Evolutionary conservation across 2,888 invertebrate genomes (phyloP), one percentile per base, ranked within the genome.

Genomic region (Pseudococcus jackbeardsleyi): DNA sequence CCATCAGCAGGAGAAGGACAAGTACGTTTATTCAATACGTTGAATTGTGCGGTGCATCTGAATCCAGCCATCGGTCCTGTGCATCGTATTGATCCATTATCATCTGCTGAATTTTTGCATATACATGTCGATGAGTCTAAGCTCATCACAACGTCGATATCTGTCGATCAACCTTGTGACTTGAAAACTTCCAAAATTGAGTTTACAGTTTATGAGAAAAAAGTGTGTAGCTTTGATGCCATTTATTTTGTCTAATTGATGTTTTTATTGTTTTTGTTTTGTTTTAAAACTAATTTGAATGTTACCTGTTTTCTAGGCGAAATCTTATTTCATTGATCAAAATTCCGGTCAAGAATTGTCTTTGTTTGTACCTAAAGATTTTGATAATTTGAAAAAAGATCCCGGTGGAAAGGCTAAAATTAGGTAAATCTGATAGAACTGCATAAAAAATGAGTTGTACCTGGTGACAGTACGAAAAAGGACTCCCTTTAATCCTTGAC

Each of bases 21-120:
- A 72, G 54, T 91, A 59, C 89, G 90, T 72, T 85, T 91, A 9
- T 90, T 90, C 89, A 91, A 91, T 89, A 89, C 89, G 12, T 89
- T 90, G 85, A 22, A 89, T 54, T 90, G 89, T 72, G 59, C 89
- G 12, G 64, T 90, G n/a, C 64, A 12, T 19, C 17, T 89, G 12
- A 64, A 85, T 26, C 89, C 89, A 8, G 12, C 88, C n/a, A 48
- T 87, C 5, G 33, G 85, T 33, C 39, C 72, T 1, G 46, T 46
- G 0, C 6, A 77, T 15, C 84, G 42, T 33, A 82, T 89, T 42
- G 33, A 15, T 17, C 42, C 89, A 33, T 39, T 89, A 22, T 88
- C 86, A 19, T 46, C 17, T 1, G 48, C 87, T 22, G 82, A 88
- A n/a, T 59, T 89, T 17, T 64, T 22, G 12, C 85, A 89, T 39